Evolutionary conservation across 2,113 vertebrate genomes (phyloP), one percentile per base, ranked within the genome.

Genomic region (Terrapene triunguis): DNA sequence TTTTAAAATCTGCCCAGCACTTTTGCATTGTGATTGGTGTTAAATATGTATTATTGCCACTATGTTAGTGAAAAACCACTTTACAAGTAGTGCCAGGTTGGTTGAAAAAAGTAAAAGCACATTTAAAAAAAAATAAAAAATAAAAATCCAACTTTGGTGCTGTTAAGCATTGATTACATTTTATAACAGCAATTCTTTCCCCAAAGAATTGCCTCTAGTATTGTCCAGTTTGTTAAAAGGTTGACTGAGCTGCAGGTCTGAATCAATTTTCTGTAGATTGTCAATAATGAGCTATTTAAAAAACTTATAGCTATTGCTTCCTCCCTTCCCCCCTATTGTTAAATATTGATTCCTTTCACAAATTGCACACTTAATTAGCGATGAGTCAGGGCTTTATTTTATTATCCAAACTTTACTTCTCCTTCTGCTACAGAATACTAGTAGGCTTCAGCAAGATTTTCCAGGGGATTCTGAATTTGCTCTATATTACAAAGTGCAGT

Each of bases 271-370:
- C 48, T 92, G 35, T 79, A 87, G 38, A 90, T 93, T 74, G 38
- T 93, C 97, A 96, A 87, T 85, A 94, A 96, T 78, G 92, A 27
- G 19, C 65, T 96, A 87, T 96, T 96, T 90, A 84, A 50, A 84
- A 96, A 96, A 95, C 47, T 32, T 94, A 91, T 16, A 92, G 44
- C 76, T 94, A 11, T 76, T 93, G 22, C 74, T 96, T 95, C 59
- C 53, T 93, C 88, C 12, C 22, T 93, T 80, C 80, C 80, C 87
- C 35, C 78, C 51, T 10, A 50, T 57, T 42, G 27, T 78, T 92
- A 97, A 96, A 91, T 54, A 82, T 81, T 96, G 95, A 97, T 94
- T 80, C 42, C 42, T 96, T 96, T 96, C 74, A 92, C 83, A 97
- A 91, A 96, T 22, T 90, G 55, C 65, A 85, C 44, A 92, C 9